Base-by-base conservation (phyloP, 1,140 invertebrate genomes). In the Spodoptera frugiperda region DNA sequence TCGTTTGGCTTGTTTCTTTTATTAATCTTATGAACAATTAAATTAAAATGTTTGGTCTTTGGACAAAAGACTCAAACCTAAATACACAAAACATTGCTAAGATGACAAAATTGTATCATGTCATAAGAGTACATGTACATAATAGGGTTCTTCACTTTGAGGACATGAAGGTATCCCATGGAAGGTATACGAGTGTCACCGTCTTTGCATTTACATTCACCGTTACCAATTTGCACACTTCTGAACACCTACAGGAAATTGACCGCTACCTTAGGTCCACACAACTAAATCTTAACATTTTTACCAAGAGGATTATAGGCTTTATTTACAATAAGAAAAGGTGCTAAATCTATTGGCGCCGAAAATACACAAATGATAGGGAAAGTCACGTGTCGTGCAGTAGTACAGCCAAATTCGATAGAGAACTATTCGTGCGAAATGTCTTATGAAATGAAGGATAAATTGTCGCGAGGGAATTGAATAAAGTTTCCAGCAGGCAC, bases 361-460 rank as follows among this genome's bases (percentile, higher is more conserved):
- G 25, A 8, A 15, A 44, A 17, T 75, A 75, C 44, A 59, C 44
- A 53, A 75, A 65, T 65, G 59, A 75, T 39, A 48, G 51, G 70
- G 49, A 71, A 80, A 77, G 68, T 79, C 79, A 83, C 82, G 79
- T 81, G 79, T 77, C 33, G 67, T 55, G 53, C 57, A 53, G 57
- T 70, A 73, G 57, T 75, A 75, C 59, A 44, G 67, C 55, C 63
- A 63, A 81, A 82, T 84, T 78, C 76, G 76, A 84, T 81, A 82
- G 82, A 79, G 57, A 77, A 81, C 74, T 78, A 78, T 78, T 76
- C 83, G 83, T 84, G 83, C 83, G 83, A 67, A 76, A 80, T 59
- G 74, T 80, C 79, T 81, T 81, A 84, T 78, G 78, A 79, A 80
- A 76, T 80, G 76, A 80, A 77, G 77, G 76, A 78, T 82, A 82